Evolutionary conservation across 2,113 vertebrate species (phyloP).

Genomic region (Antechinus flavipes): DNA sequence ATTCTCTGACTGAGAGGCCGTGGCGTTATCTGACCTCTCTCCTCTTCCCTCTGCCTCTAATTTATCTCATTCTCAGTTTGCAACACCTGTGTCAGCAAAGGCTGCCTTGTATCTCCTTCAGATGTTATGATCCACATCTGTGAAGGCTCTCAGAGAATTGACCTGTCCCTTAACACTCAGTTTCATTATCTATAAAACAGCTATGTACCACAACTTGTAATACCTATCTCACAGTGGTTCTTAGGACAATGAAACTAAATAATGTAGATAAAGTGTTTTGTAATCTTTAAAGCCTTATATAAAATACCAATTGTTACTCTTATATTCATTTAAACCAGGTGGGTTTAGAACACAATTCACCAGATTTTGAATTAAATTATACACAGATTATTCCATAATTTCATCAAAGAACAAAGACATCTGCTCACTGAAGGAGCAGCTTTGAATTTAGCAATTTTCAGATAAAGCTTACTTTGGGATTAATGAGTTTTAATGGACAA

Average conservation of each 20-base stretch:
- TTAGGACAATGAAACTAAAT: not conserved
- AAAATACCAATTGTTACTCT: constrained; percentile 5
- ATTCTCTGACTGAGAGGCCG: no score
- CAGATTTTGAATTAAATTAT: constrained; percentile 38
- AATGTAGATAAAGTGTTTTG: not conserved
- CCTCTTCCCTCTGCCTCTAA: no score
- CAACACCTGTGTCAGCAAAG: no score
- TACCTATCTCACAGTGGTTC: not conserved
- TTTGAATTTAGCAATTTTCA: constrained; percentile 23
- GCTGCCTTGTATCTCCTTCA: no score
- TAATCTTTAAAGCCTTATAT: not conserved
- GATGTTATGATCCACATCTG: no score
- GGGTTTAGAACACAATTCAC: constrained; percentile 40
- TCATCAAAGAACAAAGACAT: constrained; percentile 44
- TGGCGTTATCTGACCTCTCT: no score
- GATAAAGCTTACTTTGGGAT: constrained; percentile 43
- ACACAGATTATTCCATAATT: constrained; percentile 37
- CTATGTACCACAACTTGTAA: not conserved
- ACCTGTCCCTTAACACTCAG: no score
- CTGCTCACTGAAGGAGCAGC: constrained; percentile 30
- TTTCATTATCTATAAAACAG: not conserved
- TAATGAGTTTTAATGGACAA: constrained; percentile 49
- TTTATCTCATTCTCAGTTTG: no score
- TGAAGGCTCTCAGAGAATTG: no score
- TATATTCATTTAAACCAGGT: constrained; percentile 28